Evolutionary conservation across 2,888 invertebrate species (phyloP), one percentile per base, ranked within the genome.

Genomic region (Heliconius hortense): DNA sequence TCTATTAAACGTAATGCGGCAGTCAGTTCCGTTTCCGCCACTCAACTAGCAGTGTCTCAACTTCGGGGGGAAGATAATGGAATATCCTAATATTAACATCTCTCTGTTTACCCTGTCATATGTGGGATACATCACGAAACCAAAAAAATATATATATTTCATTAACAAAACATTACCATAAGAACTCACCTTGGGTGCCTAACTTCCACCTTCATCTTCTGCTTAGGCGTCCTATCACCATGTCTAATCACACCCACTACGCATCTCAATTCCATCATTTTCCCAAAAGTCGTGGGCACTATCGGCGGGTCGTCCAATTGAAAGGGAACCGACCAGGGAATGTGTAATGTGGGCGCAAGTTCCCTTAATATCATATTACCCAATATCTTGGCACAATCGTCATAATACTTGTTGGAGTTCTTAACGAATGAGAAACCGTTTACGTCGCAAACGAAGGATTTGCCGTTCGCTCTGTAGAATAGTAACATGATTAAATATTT

Each of bases 381-480:
- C 81, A 99, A 94, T 78, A 99, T 99, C 93, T 99, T 98, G 31
- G 99, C 99, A 90, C 99, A 99, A 87, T 99, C 99, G 90, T 99
- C 99, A 88, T 99, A 99, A 93, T 99, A 99, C 88, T 99, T 99
- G 89, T 98, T 98, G 0, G 99, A 99, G 89, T 99, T 99, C 90
- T 99, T 99, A 39, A 99, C 99, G 91, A 99, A 99, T 87, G 99
- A 99, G 91, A 99, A 99, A 0, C 99, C 99, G 92, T 99, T 99
- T 4, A 99, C 99, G 94, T 99, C 99, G 93, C 99, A 99, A 0
- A 99, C 99, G 89, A 98, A 99, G 0, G 99, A 99, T 90, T 98
- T 98, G 70, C 99, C 99, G 94, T 98, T 99, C 28, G 99, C 99
- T 89, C 99, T 97, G 88, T 56, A 78, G 18, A 18, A 48, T 48